Percentiles rank a stretch among this genome's conserved stretches.
These are phyloP conservation scores for Argopecten irradians DNA, from an alignment of 1,140 invertebrate genomes.

Conservation along the genomic window DNA sequence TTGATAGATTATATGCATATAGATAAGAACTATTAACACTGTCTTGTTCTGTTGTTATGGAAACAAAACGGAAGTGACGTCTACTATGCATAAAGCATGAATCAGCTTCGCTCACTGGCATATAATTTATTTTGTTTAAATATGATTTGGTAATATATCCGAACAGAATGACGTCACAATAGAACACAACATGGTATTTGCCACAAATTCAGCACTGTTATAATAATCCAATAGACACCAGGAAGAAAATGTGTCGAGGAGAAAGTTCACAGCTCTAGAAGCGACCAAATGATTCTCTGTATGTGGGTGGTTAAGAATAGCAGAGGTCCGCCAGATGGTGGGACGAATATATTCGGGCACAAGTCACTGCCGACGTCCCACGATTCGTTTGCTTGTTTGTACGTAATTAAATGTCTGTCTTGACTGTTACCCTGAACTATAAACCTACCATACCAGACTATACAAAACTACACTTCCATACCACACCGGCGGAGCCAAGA, in stretches of 20 bases:
- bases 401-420: neutral
- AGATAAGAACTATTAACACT: neutral
- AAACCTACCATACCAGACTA: neutral
- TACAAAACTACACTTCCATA: neutral
- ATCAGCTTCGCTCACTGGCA: neutral
- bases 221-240: too few species aligned
- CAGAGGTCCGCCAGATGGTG: neutral
- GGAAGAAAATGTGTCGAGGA: too few species aligned
- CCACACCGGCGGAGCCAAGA: neutral
- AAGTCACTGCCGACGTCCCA: neutral
- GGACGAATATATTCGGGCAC: neutral
- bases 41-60: neutral
- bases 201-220: too few species aligned
- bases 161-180: too few species aligned
- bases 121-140: too few species aligned
- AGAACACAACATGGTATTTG: too few species aligned
- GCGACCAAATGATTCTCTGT: neutral
- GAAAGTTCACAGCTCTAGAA: neutral
- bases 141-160: too few species aligned
- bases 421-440: neutral
- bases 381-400: neutral
- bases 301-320: neutral
- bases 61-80: neutral
- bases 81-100: neutral
- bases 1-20: too few species aligned